Percentiles rank a stretch among this genome's conserved stretches.
These are phyloP conservation scores for Crax fasciolata DNA, from an alignment of 2,797 vertebrate genomes.

Conservation along the genomic window DNA sequence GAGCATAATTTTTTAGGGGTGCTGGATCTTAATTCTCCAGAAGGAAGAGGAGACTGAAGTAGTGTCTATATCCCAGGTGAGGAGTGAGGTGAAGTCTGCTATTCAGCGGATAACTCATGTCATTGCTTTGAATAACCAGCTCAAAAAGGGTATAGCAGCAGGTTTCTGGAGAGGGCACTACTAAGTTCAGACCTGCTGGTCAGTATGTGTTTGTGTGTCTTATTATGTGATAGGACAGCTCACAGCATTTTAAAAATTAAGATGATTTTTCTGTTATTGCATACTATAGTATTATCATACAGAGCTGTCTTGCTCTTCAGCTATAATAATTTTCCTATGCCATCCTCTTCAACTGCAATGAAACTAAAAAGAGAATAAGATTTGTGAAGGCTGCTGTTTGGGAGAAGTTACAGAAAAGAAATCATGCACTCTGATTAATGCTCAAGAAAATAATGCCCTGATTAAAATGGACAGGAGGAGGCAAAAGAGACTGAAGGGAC, in stretches of 20 bases:
- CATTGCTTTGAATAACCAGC: background rate
- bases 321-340: background rate
- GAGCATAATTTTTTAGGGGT: background rate
- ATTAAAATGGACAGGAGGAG: slow-evolving; percentile 61
- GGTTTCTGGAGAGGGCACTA: background rate
- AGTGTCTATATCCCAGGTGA: background rate
- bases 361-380: slow-evolving; percentile 5
- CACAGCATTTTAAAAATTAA: slow-evolving; percentile 16
- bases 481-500: background rate
- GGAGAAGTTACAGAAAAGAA: slow-evolving; percentile 38
- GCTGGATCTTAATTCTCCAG: background rate
- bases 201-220: background rate
- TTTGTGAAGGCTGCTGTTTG: background rate
- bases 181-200: background rate
- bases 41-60: background rate
- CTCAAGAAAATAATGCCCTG: slow-evolving; percentile 27
- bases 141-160: background rate
- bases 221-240: background rate
- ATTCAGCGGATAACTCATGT: background rate
- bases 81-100: background rate
- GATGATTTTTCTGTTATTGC: background rate
- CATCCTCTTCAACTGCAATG: slow-evolving; percentile 22
- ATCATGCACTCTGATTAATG: slow-evolving; percentile 51
- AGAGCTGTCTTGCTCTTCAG: background rate
- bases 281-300: background rate